Evolutionary conservation across 1,140 invertebrate genomes (phyloP).

Genomic region (Drosophila rhopaloa): DNA sequence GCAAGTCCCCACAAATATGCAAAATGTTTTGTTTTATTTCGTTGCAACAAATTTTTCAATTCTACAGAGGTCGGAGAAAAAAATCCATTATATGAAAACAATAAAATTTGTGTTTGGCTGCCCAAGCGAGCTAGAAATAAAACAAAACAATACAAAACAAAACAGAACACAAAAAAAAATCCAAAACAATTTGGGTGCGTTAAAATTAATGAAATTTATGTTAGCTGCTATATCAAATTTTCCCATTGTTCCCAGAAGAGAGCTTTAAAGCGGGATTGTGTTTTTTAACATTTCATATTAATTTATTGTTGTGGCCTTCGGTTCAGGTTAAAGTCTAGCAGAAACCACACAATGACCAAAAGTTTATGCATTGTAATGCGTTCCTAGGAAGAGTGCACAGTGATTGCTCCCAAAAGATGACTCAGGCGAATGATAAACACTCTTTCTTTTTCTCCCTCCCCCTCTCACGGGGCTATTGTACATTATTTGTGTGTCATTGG

Average conservation of each 20-base stretch:
- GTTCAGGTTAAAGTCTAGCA: constrained; percentile 37
- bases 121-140: constrained; percentile 12
- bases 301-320: constrained; percentile 55
- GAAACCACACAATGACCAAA: constrained; percentile 21
- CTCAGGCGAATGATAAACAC: constrained; percentile 42
- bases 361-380: constrained; percentile 71
- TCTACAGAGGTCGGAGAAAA: constrained; percentile 49
- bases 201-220: constrained; percentile 76
- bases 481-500: constrained; percentile 53
- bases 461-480: constrained; percentile 19
- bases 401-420: constrained; percentile 58
- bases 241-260: constrained; percentile 55
- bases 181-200: constrained; percentile 51
- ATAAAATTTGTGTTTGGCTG: constrained; percentile 58
- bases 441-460: not conserved
- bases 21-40: constrained; percentile 38
- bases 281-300: constrained; percentile 31
- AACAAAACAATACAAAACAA: constrained; percentile 8
- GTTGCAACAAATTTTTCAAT: constrained; percentile 43
- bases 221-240: constrained; percentile 46
- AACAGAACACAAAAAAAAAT: constrained; percentile 28
- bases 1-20: constrained; percentile 33
- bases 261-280: constrained; percentile 31
- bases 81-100: constrained; percentile 73
- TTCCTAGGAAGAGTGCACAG: constrained; percentile 40